phyloP scores from a whole-genome alignment of 2,113 vertebrate species.

The Anoplopoma fimbria region DNA sequence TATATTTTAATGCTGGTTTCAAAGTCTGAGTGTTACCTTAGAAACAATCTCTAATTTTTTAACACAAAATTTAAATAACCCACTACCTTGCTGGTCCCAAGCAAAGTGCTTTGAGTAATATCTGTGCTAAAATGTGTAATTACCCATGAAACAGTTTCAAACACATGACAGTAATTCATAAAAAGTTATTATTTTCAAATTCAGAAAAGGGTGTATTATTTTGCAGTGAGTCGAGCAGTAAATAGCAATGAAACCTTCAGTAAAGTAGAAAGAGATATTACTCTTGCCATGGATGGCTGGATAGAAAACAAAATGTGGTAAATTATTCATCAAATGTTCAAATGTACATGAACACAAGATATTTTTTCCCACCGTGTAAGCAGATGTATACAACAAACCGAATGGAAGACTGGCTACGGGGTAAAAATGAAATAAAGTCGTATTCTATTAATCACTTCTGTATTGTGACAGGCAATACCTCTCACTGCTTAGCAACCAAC shows the following conservation, averaged over 20 bases:
- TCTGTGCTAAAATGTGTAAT: constrained; percentile 40
- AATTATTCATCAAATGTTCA: constrained; percentile 61
- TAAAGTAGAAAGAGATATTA: constrained; percentile 43
- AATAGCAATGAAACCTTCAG: constrained; percentile 49
- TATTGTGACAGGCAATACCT: constrained; percentile 63
- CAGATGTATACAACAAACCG: constrained; percentile 35
- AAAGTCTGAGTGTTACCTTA: constrained; percentile 14
- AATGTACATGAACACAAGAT: constrained; percentile 33
- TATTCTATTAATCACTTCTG: constrained; percentile 66
- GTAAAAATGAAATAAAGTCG: constrained; percentile 53
- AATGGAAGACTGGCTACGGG: constrained; percentile 37
- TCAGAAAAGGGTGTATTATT: constrained; percentile 31
- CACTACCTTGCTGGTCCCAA: neutral
- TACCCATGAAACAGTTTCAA: constrained; percentile 34
- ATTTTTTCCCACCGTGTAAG: constrained; percentile 28
- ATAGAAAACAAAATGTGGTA: constrained; percentile 32
- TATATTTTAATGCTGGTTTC: constrained; percentile 10
- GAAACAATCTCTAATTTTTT: constrained; percentile 33
- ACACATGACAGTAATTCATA: constrained; percentile 22
- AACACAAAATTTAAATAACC: constrained; percentile 33
- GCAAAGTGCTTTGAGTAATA: constrained; percentile 31
- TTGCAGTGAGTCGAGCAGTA: constrained; percentile 37
- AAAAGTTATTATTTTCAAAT: constrained; percentile 21
- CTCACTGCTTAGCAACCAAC: constrained; percentile 69
- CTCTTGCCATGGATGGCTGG: constrained; percentile 10